Conservation (phyloP, 2,888 invertebrate genomes). For the Diarsia mendica region DNA sequence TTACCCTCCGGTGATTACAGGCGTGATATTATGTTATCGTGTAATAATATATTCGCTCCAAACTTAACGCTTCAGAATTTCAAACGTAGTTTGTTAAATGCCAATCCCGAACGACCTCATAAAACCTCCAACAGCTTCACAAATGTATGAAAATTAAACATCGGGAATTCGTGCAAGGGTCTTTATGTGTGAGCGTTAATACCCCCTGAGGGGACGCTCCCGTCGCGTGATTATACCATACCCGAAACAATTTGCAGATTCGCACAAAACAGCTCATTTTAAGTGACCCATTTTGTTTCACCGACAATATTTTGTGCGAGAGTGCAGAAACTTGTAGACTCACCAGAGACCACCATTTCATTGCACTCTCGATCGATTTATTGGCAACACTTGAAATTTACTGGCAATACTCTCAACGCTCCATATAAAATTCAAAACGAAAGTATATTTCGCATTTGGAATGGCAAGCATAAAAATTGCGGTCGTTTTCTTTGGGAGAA, state of each 20-base stretch:
- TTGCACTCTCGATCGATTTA: slow-evolving; percentile 64
- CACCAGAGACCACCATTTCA: slow-evolving; percentile 58
- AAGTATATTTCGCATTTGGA: slow-evolving; percentile 46
- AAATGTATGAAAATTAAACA: slow-evolving; percentile 53
- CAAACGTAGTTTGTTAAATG: slow-evolving; percentile 36
- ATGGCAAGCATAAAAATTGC: slow-evolving; percentile 29
- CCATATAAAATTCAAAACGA: slow-evolving; percentile 57
- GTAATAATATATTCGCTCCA: slow-evolving; percentile 11
- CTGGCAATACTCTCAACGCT: slow-evolving; percentile 47
- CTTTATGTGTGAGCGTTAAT: slow-evolving; percentile 38
- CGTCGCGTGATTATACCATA: slow-evolving; percentile 37
- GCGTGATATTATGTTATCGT: no score
- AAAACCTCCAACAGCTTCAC: slow-evolving; percentile 34
- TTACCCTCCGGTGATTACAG: no score
- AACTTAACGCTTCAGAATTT: slow-evolving; percentile 18
- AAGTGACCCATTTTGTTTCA: slow-evolving; percentile 45
- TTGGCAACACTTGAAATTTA: slow-evolving; percentile 57
- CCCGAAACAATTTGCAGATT: slow-evolving; percentile 41
- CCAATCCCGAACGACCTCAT: slow-evolving; percentile 40
- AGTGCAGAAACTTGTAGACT: slow-evolving; percentile 71
- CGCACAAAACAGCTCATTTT: slow-evolving; percentile 32
- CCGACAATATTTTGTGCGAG: slow-evolving; percentile 51
- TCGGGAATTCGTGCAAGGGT: slow-evolving; percentile 13
- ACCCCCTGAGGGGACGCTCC: slow-evolving; percentile 17
- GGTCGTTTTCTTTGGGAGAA: slow-evolving; percentile 16